Evolutionary conservation across 2,113 vertebrate species (phyloP), one percentile per base, ranked within the genome.

Genomic region (Dasypus novemcinctus): DNA sequence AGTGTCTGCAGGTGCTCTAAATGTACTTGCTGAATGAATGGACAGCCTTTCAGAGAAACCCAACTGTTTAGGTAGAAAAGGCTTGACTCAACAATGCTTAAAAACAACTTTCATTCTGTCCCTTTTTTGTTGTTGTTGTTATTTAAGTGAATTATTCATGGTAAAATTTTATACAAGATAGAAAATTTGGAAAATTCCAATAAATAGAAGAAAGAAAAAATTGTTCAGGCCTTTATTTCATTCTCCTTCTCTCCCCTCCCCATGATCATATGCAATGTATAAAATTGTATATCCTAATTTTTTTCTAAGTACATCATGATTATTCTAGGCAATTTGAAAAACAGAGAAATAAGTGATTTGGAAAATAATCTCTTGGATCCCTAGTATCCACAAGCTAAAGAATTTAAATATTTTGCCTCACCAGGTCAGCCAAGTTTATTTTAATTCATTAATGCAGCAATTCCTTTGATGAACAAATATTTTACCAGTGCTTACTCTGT

Each of bases 271-370:
- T 3, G 1, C 29, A 78, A 1, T 74, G 14, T 33, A 6, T n/a
- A 43, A 80, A 76, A 59, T 12, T 14, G 29, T 29, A 14, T 46
- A 4, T 36, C 33, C 11, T 2, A 1, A 31, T 36, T 71, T 52
- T 72, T 64, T 5, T 18, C 7, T 43, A 43, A 78, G 14, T 57
- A 41, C 68, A 69, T 15, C 9, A 2, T 20, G 20, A 74, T 76
- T 78, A n/a, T n/a, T 76, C 5, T 63, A 85, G 31, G 83, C 66
- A 93, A 15, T 14, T 5, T 36, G 72, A 88, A 49, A 91, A 72
- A 63, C 31, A 43, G 2, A 75, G 4, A 92, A n/a, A 75, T 74
- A 20, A 71, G 41, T 79, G 74, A 36, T 46, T 33, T 38, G 25
- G 29, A 4, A 43, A 87, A 18, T 7, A 66, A 49, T 86, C 31